Evolutionary conservation across 2,888 invertebrate genomes (phyloP).

Genomic region (Rhaphigaster nebulosa): DNA sequence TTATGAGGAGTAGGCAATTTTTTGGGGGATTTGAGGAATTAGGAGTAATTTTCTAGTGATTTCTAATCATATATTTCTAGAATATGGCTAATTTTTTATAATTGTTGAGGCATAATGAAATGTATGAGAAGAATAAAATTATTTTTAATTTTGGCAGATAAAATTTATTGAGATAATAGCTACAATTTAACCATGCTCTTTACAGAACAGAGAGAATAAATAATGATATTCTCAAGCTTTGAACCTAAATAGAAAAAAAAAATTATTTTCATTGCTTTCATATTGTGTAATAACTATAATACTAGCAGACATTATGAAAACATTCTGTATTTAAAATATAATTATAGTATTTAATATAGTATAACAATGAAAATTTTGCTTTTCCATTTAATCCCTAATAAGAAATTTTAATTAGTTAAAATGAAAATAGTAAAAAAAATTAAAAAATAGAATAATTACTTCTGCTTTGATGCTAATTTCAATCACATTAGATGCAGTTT

Average conservation of each 20-base stretch:
- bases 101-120: no score
- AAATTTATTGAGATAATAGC: no score
- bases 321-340: background rate
- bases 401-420: background rate
- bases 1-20: no score
- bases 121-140: no score
- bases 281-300: background rate
- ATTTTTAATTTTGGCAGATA: no score
- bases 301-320: background rate
- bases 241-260: background rate
- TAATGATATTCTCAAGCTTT: no score
- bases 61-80: no score
- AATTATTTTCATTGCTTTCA: background rate
- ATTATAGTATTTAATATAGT: background rate
- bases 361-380: background rate
- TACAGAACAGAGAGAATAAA: no score
- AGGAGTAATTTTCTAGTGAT: no score
- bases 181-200: no score
- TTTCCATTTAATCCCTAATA: background rate
- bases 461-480: constrained; percentile 27
- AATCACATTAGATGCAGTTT: background rate
- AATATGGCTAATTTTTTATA: no score
- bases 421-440: background rate
- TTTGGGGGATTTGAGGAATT: no score
- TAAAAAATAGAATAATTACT: constrained; percentile 37